Evolutionary conservation across 1,140 invertebrate species (phyloP), one percentile per base, ranked within the genome.

Genomic region (Mercenaria mercenaria): DNA sequence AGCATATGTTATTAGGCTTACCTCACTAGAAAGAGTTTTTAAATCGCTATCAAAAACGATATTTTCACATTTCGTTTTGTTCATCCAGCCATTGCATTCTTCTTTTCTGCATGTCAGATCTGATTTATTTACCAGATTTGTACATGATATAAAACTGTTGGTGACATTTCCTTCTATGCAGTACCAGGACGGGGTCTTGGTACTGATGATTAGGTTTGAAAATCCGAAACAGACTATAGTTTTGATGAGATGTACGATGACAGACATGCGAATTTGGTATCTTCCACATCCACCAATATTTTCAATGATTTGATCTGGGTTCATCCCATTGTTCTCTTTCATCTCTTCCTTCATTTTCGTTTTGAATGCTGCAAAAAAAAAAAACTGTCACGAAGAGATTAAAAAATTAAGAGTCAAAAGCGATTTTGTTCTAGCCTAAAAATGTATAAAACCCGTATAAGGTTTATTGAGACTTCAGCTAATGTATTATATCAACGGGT

Each of bases 301-400:
- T 43, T 82, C 80, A 34, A 82, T 67, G 4, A 82, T 82, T 15
- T 67, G 2, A 23, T 82, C 80, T 8, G 80, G 79, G 13, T 23
- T 81, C 20, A 26, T 69, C 29, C 43, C 43, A 47, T 47, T 47
- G 43, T 47, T 47, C 6, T 6, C 15, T 47, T 47, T 47, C 15
- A 47, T 47, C 43, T 47, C 43, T 47, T 47, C n/a, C n/a, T n/a
- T 15, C 43, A 8, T 15, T 15, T 8, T n/a, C 15, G 43, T 47
- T 47, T 47, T 47, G n/a, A n/a, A n/a, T n/a, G n/a, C n/a, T n/a
- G n/a, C n/a, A n/a, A n/a, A n/a, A n/a, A n/a, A n/a, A n/a, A n/a
- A n/a, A n/a, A n/a, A n/a, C n/a, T n/a, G n/a, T n/a, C n/a, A n/a
- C n/a, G n/a, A n/a, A n/a, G n/a, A n/a, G n/a, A n/a, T n/a, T n/a